Evolutionary conservation across 2,797 vertebrate species (phyloP).

Genomic region (Cichlasoma orientale): DNA sequence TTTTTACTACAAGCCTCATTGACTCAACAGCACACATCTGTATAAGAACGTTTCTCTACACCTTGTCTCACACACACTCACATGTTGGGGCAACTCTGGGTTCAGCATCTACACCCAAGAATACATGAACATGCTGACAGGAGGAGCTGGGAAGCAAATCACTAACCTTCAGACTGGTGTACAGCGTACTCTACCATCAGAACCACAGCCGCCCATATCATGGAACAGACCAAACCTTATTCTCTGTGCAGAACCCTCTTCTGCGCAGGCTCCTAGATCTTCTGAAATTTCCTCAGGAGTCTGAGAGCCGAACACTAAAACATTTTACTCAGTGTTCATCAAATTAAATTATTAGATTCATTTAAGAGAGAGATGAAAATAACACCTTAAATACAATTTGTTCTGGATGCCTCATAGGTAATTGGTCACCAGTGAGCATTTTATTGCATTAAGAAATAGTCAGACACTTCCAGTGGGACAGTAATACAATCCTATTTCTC

Average conservation of each 20-base stretch:
- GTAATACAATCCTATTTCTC: constrained; percentile 59
- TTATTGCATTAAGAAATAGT: constrained; percentile 51
- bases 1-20: too few species aligned
- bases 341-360: constrained; percentile 35
- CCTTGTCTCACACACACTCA: too few species aligned
- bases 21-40: too few species aligned
- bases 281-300: not conserved
- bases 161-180: too few species aligned
- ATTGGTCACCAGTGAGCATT: constrained; percentile 48
- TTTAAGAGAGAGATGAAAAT: constrained; percentile 39
- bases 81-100: too few species aligned
- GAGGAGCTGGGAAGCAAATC: too few species aligned
- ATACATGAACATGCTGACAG: too few species aligned
- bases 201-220: too few species aligned
- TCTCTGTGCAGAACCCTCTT: not conserved
- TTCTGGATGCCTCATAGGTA: constrained; percentile 27
- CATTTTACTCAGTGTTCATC: not conserved
- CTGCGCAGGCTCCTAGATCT: not conserved
- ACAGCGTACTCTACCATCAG: too few species aligned
- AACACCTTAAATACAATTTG: constrained; percentile 60
- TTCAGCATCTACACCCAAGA: too few species aligned
- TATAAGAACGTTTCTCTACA: too few species aligned
- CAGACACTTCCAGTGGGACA: constrained; percentile 24
- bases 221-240: not conserved
- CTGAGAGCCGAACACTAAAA: not conserved